Percentiles rank a stretch among this genome's conserved stretches.
Conservation (phyloP, 2,113 vertebrate genomes). For the Laticauda laticaudata region DNA sequence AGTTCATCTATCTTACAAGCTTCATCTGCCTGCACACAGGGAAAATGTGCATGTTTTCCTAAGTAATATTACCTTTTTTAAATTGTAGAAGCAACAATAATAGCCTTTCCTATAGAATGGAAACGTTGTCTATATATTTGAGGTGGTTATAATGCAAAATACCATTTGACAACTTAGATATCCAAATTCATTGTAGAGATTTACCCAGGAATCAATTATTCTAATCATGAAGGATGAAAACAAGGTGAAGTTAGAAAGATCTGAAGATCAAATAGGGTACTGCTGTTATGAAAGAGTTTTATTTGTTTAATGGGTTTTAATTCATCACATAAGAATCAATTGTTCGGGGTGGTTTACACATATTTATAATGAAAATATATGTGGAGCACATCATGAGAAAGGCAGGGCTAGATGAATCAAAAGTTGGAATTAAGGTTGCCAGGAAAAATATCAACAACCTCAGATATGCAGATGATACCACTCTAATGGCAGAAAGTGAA, state of each 20-base stretch:
- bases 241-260: neutral
- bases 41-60: neutral
- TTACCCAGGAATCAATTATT: neutral
- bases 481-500: too few species aligned
- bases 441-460: too few species aligned
- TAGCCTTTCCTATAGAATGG: neutral
- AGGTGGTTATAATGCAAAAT: neutral
- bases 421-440: too few species aligned
- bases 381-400: too few species aligned
- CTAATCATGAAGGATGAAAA: neutral
- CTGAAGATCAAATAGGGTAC: neutral
- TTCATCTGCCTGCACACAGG: neutral
- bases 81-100: neutral
- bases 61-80: fast-evolving
- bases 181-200: neutral
- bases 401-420: too few species aligned
- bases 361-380: too few species aligned
- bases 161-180: neutral
- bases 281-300: neutral
- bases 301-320: neutral
- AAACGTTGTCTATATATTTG: neutral
- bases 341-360: neutral
- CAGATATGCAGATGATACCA: too few species aligned
- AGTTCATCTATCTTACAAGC: neutral
- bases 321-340: neutral